These are phyloP conservation scores for Odontocerum albicorne DNA, from an alignment of 2,888 invertebrate species.

Conservation along the genomic window DNA sequence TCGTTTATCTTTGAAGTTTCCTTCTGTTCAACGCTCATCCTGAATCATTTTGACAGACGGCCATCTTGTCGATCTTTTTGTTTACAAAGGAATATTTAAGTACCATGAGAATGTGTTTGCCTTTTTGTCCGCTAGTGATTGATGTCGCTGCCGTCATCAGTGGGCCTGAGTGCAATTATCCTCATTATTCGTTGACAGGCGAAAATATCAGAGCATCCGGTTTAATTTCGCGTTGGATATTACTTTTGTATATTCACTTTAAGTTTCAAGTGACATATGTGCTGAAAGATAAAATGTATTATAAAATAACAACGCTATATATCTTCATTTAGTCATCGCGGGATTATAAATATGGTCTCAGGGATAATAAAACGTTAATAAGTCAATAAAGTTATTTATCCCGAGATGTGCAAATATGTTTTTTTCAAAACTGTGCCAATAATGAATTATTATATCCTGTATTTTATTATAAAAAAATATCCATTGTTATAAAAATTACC, in stretches of 20 bases:
- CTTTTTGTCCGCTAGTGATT: constrained; percentile 30
- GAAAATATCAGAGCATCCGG: constrained; percentile 33
- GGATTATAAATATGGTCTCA: too few relatives aligned
- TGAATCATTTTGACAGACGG: constrained; percentile 19
- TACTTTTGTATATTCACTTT: neutral
- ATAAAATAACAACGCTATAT: constrained; percentile 6
- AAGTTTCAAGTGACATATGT: neutral
- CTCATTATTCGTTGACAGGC: constrained; percentile 35
- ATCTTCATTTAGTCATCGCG: too few relatives aligned
- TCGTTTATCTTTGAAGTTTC: constrained; percentile 8
- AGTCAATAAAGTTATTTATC: too few relatives aligned
- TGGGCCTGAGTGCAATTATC: constrained; percentile 32
- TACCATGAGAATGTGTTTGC: constrained; percentile 18
- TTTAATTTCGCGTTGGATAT: neutral
- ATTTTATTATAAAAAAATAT: too few relatives aligned
- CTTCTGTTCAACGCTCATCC: neutral
- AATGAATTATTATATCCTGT: too few relatives aligned
- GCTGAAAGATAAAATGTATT: neutral
- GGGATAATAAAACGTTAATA: too few relatives aligned
- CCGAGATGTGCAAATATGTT: too few relatives aligned
- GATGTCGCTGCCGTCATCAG: constrained; percentile 29
- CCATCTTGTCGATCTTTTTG: constrained; percentile 19
- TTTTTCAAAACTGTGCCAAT: too few relatives aligned
- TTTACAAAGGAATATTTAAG: constrained; percentile 9
- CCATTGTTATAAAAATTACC: too few relatives aligned